These are phyloP conservation scores for Mobula birostris DNA, from an alignment of 2,113 vertebrate genomes.

Conservation along the genomic window DNA sequence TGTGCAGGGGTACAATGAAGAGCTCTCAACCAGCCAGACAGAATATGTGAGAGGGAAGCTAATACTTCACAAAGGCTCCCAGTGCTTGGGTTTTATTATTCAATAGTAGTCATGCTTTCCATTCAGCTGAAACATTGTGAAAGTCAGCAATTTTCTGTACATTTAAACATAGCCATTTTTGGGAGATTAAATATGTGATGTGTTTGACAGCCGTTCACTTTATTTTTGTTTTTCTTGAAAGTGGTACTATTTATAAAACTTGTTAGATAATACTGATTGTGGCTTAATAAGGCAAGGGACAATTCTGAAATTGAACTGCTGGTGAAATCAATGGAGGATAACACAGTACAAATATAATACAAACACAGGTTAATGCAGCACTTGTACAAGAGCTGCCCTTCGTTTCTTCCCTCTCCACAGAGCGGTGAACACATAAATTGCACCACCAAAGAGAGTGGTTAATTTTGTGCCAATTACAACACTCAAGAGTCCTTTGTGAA, in stretches of 20 bases:
- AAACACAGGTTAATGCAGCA: not conserved
- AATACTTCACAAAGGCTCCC: conserved; percentile 57
- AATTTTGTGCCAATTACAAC: conserved; percentile 4
- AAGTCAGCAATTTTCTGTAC: conserved; percentile 17
- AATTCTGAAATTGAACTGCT: not conserved
- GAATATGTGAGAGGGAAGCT: conserved; percentile 76
- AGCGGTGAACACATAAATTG: not conserved
- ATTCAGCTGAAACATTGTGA: not conserved
- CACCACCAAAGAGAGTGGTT: not conserved
- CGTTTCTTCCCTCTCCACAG: not conserved
- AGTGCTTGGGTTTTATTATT: conserved; percentile 23
- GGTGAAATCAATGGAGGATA: not conserved
- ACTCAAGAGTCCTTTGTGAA: not conserved
- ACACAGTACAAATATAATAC: not conserved
- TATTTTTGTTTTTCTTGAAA: not conserved
- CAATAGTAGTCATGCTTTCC: not conserved
- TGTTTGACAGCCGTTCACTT: not conserved
- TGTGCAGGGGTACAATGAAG: conserved; percentile 71
- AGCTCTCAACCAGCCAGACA: conserved; percentile 67
- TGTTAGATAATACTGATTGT: not conserved
- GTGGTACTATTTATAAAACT: not conserved
- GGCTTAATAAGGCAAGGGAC: not conserved
- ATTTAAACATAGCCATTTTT: conserved; percentile 3
- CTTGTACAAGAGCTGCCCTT: not conserved
- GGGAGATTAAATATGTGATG: not conserved